Percentiles rank a stretch among this genome's conserved stretches.
phyloP scores from a whole-genome alignment of 1,140 invertebrate species.

The Aphaenogaster rudis region DNA sequence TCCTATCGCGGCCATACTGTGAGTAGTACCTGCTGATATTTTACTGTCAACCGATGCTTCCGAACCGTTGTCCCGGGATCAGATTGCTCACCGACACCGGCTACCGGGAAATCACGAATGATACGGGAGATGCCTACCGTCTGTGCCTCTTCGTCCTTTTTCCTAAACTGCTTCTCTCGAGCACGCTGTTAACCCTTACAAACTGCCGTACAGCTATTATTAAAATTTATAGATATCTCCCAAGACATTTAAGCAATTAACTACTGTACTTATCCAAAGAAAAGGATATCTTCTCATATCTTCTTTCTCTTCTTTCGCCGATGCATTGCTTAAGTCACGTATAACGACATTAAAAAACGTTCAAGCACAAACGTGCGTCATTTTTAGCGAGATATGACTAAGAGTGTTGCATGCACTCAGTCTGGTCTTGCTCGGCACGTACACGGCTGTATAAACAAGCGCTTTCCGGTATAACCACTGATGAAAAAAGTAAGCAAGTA shows the following conservation, averaged over 20 bases:
- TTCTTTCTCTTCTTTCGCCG: background rate
- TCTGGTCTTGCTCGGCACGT: slow-evolving; percentile 35
- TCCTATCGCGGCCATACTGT: slow-evolving; percentile 81
- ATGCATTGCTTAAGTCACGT: background rate
- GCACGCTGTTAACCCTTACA: background rate
- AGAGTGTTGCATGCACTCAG: slow-evolving; percentile 21
- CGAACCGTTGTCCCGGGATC: slow-evolving; percentile 84
- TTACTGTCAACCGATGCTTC: slow-evolving; percentile 86
- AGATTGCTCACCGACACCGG: slow-evolving; percentile 83
- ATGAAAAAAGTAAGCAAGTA: slow-evolving; percentile 46
- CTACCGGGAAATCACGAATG: slow-evolving; percentile 82
- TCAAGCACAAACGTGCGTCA: slow-evolving; percentile 14
- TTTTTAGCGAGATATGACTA: slow-evolving; percentile 40
- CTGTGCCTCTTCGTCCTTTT: slow-evolving; percentile 2
- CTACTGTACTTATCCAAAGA: background rate
- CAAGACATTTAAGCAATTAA: background rate
- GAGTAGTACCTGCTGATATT: slow-evolving; percentile 86
- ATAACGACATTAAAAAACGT: slow-evolving; percentile 40
- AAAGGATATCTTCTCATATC: too few species aligned
- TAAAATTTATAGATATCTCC: background rate
- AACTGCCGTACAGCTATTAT: background rate
- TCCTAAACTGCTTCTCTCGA: background rate
- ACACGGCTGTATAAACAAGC: slow-evolving; percentile 26
- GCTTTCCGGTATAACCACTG: slow-evolving; percentile 7
- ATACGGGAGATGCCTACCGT: slow-evolving; percentile 60